Conservation (phyloP, 1,140 invertebrate species). For the Chlorops oryzae region DNA sequence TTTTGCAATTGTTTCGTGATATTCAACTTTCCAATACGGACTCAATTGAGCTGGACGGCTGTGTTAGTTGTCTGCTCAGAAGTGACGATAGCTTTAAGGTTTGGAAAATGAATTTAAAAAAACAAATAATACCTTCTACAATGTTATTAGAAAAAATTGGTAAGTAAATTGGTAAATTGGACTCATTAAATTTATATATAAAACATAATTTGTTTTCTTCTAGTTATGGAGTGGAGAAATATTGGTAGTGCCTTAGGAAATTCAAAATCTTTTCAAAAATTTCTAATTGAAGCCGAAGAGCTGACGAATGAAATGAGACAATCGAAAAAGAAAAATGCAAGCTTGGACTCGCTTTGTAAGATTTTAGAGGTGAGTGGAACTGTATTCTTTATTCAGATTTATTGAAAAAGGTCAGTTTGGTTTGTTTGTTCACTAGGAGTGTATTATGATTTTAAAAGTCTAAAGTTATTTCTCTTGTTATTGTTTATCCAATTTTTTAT, state of each 20-base stretch:
- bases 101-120: conserved; percentile 54
- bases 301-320: conserved; percentile 17
- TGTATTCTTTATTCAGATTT: too few species aligned
- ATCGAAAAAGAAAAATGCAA: neutral
- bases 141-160: conserved; percentile 32
- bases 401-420: too few species aligned
- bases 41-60: conserved; percentile 31
- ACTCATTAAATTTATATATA: neutral
- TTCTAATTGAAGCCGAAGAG: conserved; percentile 21
- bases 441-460: too few species aligned
- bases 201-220: too few species aligned
- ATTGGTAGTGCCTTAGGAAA: conserved; percentile 20
- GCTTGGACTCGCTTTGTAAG: too few species aligned
- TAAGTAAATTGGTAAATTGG: conserved; percentile 12
- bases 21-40: conserved; percentile 16
- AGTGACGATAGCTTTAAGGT: conserved; percentile 50
- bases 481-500: too few species aligned
- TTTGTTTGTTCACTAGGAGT: too few species aligned
- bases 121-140: conserved; percentile 46
- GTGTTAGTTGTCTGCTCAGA: conserved; percentile 48
- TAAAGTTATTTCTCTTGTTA: too few species aligned
- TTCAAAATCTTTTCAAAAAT: conserved; percentile 24
- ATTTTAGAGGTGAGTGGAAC: too few species aligned
- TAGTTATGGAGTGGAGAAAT: conserved; percentile 25
- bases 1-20: conserved; percentile 33